These are phyloP conservation scores for Creontiades dilutus DNA, from an alignment of 2,888 invertebrate genomes.

Conservation along the genomic window DNA sequence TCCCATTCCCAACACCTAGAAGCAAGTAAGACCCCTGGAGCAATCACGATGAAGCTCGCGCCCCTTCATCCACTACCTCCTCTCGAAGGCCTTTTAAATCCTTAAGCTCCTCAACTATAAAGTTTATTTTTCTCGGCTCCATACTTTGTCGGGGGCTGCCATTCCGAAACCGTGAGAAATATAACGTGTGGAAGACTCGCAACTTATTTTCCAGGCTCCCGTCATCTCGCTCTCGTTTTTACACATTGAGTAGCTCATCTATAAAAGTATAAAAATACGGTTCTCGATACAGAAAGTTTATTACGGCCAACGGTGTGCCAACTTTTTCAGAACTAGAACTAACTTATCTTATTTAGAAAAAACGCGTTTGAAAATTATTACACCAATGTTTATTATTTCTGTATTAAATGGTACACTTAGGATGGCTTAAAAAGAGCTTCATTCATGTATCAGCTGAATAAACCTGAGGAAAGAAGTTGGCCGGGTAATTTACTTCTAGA, in stretches of 20 bases:
- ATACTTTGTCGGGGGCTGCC: conserved; percentile 22
- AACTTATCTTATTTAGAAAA: no score
- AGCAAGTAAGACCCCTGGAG: conserved; percentile 20
- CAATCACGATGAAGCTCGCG: conserved; percentile 1
- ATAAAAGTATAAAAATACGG: background rate
- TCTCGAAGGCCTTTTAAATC: conserved; percentile 34
- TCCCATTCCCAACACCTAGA: conserved; percentile 21
- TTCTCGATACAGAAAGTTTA: background rate
- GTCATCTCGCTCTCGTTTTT: background rate
- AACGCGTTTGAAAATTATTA: no score
- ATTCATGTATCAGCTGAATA: no score
- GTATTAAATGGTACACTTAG: no score
- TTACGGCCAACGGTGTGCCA: no score
- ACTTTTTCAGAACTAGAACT: no score
- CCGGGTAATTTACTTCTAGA: no score
- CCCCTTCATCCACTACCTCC: background rate
- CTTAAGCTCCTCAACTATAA: conserved; percentile 47
- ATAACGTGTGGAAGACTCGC: background rate
- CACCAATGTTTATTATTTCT: no score
- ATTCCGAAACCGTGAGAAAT: conserved; percentile 19
- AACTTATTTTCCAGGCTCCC: conserved; percentile 25
- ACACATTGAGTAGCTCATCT: background rate
- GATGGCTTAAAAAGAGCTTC: no score
- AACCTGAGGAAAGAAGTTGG: no score
- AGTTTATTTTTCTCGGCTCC: conserved; percentile 32